Conservation (phyloP, 1,140 invertebrate genomes). For the Drosophila prosaltans region DNA sequence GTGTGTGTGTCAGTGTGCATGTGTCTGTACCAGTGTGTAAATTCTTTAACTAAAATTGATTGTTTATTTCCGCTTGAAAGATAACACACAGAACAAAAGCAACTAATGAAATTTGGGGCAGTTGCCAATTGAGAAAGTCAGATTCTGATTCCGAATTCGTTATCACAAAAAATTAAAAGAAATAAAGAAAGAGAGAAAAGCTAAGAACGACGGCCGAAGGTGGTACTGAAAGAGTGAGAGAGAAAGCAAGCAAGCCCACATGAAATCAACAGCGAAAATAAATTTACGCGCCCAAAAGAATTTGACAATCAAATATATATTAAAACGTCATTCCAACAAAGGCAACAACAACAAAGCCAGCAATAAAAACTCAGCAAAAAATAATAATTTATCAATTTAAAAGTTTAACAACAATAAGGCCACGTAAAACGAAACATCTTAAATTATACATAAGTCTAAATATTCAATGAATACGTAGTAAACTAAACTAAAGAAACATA, state of each 20-base stretch:
- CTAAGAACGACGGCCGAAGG: constrained; percentile 10
- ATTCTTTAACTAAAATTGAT: constrained; percentile 82
- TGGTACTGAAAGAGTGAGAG: constrained; percentile 6
- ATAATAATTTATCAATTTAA: constrained; percentile 72
- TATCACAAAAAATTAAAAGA: constrained; percentile 50
- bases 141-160: constrained; percentile 61
- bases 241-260: constrained; percentile 36
- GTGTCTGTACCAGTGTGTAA: constrained; percentile 45
- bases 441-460: constrained; percentile 57
- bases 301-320: constrained; percentile 53
- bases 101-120: constrained; percentile 76
- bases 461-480: constrained; percentile 72
- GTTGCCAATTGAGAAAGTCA: constrained; percentile 76
- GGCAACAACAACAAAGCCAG: constrained; percentile 29
- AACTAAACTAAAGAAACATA: constrained; percentile 55
- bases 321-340: constrained; percentile 65
- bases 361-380: constrained; percentile 43
- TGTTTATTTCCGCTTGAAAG: constrained; percentile 72
- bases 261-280: constrained; percentile 38
- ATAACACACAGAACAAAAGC: constrained; percentile 61
- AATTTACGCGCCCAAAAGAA: constrained; percentile 47
- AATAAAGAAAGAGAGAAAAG: constrained; percentile 17
- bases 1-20: constrained; percentile 31
- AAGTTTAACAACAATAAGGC: constrained; percentile 58
- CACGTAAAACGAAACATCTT: constrained; percentile 35